phyloP scores from a whole-genome alignment of 2,113 vertebrate genomes.

The Dicerorhinus sumatrensis region DNA sequence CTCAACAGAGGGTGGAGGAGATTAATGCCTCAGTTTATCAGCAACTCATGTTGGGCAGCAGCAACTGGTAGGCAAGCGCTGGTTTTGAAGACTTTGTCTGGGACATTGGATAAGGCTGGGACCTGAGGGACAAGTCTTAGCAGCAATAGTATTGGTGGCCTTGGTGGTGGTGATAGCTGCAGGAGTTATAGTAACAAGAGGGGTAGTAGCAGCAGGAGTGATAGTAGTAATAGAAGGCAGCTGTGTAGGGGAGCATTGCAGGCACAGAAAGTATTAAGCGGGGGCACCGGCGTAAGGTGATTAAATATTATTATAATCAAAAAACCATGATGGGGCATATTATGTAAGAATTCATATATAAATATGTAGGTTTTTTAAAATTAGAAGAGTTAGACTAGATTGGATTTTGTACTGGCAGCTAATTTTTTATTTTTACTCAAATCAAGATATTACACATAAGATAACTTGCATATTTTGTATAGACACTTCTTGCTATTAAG shows the following conservation, averaged over 20 bases:
- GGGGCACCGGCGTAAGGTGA: background rate
- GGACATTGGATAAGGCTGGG: background rate
- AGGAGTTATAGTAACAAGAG: background rate
- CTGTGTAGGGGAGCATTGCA: background rate
- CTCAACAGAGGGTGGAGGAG: background rate
- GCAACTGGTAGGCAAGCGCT: background rate
- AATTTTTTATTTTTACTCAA: background rate
- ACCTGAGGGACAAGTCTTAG: background rate
- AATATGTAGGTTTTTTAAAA: background rate
- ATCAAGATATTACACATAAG: background rate
- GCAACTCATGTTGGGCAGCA: background rate
- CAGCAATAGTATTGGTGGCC: background rate
- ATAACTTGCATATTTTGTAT: background rate
- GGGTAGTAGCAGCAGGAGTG: fast-evolving
- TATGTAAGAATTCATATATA: background rate
- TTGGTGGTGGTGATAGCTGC: background rate
- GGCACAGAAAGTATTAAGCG: background rate
- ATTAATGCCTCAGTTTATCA: background rate
- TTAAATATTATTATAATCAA: background rate
- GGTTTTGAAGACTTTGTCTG: background rate
- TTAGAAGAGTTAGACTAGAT: background rate
- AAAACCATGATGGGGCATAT: background rate
- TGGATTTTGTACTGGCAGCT: background rate
- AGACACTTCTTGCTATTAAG: background rate
- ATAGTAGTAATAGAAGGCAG: background rate